Conservation (phyloP, 2,113 vertebrate species). For the Dolichotis patagonum region DNA sequence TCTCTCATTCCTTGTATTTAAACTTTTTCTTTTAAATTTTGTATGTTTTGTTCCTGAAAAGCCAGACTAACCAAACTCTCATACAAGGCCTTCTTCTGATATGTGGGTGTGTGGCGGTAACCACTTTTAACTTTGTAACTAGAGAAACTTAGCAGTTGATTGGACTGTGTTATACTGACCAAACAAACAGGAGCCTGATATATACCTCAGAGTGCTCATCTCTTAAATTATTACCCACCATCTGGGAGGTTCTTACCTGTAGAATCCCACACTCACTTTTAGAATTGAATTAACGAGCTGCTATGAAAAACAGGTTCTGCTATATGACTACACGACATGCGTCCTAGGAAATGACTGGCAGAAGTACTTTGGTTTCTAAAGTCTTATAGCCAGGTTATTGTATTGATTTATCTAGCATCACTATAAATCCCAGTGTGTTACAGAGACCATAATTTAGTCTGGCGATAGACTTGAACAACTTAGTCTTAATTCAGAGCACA, state of each 20-base stretch:
- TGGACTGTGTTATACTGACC: background rate
- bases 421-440: background rate
- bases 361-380: background rate
- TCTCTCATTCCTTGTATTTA: background rate
- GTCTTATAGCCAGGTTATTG: background rate
- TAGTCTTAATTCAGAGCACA: conserved; percentile 17
- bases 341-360: background rate
- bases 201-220: background rate
- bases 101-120: background rate
- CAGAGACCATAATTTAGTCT: background rate
- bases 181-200: background rate
- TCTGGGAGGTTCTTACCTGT: background rate
- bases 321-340: background rate
- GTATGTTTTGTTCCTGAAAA: background rate
- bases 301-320: background rate
- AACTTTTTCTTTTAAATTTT: background rate
- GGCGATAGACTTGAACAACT: background rate
- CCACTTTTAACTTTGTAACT: background rate
- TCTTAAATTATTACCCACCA: background rate
- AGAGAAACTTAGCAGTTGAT: background rate
- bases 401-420: background rate
- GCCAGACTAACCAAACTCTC: background rate
- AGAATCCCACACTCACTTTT: background rate
- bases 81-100: background rate
- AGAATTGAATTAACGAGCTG: background rate